A percentile compares a stretch with the other conserved stretches of the same genome.
Evolutionary conservation across 2,113 vertebrate species (phyloP).

Genomic region (Malurus elegans): DNA sequence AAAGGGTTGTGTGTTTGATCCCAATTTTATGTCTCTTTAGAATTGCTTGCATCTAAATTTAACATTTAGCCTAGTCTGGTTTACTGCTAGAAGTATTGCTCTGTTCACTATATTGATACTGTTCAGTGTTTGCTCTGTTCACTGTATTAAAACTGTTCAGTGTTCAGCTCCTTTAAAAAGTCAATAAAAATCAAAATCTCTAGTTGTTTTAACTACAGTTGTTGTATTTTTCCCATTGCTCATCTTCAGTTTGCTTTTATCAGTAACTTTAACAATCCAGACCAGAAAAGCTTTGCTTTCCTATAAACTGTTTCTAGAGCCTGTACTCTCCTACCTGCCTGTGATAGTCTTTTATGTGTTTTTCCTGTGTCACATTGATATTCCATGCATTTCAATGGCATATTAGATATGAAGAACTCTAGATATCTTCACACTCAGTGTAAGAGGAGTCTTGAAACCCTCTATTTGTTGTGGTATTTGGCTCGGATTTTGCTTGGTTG

Average conservation of each 20-base stretch:
- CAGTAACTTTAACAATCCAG: not conserved
- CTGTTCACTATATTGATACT: not conserved
- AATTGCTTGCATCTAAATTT: not conserved
- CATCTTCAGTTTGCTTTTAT: not conserved
- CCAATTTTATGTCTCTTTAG: not conserved
- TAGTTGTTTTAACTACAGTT: not conserved
- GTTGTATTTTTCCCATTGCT: not conserved
- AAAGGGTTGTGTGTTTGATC: not conserved
- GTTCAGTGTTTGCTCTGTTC: not conserved
- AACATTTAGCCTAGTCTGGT: not conserved
- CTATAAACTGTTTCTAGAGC: not conserved
- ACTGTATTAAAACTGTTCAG: not conserved
- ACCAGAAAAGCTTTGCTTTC: not conserved
- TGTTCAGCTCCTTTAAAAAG: not conserved
- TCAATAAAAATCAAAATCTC: not conserved
- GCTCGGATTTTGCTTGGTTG: not conserved
- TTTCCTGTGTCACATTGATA: not conserved
- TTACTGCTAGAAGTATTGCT: not conserved
- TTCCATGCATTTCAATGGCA: not conserved
- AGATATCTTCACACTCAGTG: not conserved
- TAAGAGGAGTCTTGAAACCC: not conserved
- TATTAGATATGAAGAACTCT: not conserved
- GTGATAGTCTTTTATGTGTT: not conserved
- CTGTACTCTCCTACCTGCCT: not conserved
- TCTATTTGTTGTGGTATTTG: not conserved